Base-by-base conservation (phyloP, 2,113 vertebrate genomes). In the Oreochromis aureus region DNA sequence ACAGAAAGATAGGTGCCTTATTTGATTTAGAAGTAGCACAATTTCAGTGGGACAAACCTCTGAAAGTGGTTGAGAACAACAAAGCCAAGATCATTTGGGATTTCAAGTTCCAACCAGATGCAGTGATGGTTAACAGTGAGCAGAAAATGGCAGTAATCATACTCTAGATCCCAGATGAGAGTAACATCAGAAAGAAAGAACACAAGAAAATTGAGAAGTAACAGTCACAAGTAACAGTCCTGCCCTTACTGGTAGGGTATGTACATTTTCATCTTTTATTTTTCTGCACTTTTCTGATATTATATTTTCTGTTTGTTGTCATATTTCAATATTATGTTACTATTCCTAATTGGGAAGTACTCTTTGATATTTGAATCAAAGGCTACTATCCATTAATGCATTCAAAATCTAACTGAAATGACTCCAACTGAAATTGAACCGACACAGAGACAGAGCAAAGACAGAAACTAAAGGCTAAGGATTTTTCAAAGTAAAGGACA, bases 401-500 rank as follows among this genome's bases (percentile, higher is more conserved):
- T 83, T 91, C 82, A 41, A 91, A 81, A 24, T 32, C 18, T 82
- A 87, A 90, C 59, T 92, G 86, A 92, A 88, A 82, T 61, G 24
- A 89, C 86, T 91, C 56, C 19, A 66, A 87, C 13, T 80, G 61
- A 66, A 92, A 90, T 48, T 88, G 88, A 94, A 90, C 58, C 66
- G 84, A 44, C 18, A 56, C 6, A 83, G 71, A 86, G 19, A 89
- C 22, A 66, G 85, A 76, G 59, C 78, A 59, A 71, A 88, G 86
- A 87, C 3, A 89, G 80, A 88, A 89, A 91, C 76, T 79, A 82
- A 84, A 85, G 61, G 66, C 69, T 59, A 13, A 86, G 84, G 86
- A 82, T 81, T 91, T 90, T 39, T 85, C 89, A 85, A 86, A 78
- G 89, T 86, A 86, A 87, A 91, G 91, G 92, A 88, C 84, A 10